Base-by-base conservation (phyloP, 1,140 invertebrate species). In the silkworm (Bombyx mori) region DNA sequence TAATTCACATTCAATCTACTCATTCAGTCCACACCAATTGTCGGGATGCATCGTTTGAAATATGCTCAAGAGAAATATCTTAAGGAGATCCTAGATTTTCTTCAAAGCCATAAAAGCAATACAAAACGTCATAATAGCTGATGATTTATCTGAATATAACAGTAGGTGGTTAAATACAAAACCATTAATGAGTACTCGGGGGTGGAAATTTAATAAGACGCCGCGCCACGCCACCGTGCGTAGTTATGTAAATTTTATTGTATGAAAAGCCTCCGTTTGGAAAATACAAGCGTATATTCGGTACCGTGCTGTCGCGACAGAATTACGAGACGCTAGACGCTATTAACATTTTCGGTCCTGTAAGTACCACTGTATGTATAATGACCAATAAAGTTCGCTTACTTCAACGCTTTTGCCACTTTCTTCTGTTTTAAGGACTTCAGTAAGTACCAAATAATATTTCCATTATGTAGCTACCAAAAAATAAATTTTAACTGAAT, bases 221-320 rank as follows among this genome's bases (percentile, higher is more conserved):
- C 52, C 49, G 46, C 50, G 45, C 51, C 22, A 56, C 53, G 78
- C 73, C 77, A 78, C 73, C 72, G 73, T 78, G 80, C 79, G 82
- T 84, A 84, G 81, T 86, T 86, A 86, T 86, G 82, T 78, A 86
- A 86, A 84, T 86, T 84, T 84, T 86, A 86, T 86, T 80, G 77
- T 73, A 77, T 73, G 71, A 63, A 81, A 80, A 82, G 69, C 82
- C 79, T 84, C 63, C 69, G 44, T 42, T 22, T 62, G 65, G 60
- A 76, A 77, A 62, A 69, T 62, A 77, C 71, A 71, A 62, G 18
- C 8, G 8, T n/a, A 47, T 52, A 58, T 61, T 67, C n/a, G 26
- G 26, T 35, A 35, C 12, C 9, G 22, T 7, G n/a, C n/a, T 12
- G 48, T 18, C 48, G 48, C 22, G 7, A 47, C 45, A 10, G 45